Evolutionary conservation across 2,888 invertebrate species (phyloP).

Genomic region (Andrena fulva): DNA sequence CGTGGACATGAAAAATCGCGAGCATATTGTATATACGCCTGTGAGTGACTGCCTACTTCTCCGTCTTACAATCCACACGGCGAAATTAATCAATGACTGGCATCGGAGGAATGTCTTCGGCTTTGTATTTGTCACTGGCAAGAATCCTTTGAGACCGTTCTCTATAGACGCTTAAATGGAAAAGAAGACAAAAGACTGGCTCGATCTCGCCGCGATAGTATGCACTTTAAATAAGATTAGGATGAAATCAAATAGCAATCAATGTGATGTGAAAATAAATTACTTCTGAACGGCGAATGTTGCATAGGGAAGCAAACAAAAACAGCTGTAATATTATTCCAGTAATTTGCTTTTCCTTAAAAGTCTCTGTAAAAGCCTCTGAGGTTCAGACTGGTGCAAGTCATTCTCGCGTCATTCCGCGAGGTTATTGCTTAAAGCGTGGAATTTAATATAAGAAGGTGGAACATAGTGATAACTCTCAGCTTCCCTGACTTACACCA

Average conservation of each 20-base stretch:
- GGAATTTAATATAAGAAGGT: too few species aligned
- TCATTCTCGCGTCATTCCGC: too few species aligned
- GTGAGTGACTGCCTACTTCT: constrained; percentile 59
- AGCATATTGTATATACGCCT: constrained; percentile 60
- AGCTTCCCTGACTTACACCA: too few species aligned
- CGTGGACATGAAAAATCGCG: constrained; percentile 59
- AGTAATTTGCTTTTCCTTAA: not conserved
- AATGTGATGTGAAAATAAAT: not conserved
- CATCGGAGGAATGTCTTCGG: constrained; percentile 68
- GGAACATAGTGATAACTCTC: too few species aligned
- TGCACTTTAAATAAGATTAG: not conserved
- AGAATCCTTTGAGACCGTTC: constrained; percentile 73
- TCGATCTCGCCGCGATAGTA: constrained; percentile 23
- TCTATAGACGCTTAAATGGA: constrained; percentile 37
- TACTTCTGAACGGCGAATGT: not conserved
- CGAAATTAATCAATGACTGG: constrained; percentile 65
- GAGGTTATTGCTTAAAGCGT: too few species aligned
- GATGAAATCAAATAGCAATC: not conserved
- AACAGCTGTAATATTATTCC: not conserved
- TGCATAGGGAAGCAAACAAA: not conserved
- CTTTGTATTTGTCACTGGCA: constrained; percentile 82
- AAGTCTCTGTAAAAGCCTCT: not conserved
- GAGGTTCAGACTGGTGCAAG: not conserved
- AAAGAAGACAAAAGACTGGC: constrained; percentile 33
- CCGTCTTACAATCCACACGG: constrained; percentile 60